Evolutionary conservation across 2,113 vertebrate species (phyloP).

Genomic region (Bos taurus): DNA sequence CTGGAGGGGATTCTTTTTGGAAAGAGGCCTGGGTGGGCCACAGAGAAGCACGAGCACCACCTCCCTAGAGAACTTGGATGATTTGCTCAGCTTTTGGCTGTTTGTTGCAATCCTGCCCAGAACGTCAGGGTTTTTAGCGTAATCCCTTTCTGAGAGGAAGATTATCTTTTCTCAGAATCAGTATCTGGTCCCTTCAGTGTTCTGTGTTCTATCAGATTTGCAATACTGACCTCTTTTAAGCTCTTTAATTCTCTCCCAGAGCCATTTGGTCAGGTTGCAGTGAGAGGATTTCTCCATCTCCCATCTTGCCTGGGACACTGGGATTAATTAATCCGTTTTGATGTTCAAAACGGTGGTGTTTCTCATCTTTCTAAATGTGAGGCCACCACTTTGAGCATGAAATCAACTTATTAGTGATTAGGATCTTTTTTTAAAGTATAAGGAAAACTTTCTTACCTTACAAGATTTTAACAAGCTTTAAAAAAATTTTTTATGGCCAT

Average conservation of each 20-base stretch:
- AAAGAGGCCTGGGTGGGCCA: background rate
- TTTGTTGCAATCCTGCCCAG: background rate
- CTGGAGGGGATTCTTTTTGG: background rate
- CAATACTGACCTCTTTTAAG: background rate
- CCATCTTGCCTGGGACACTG: background rate
- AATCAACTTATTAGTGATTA: constrained; percentile 34
- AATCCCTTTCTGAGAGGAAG: constrained; percentile 5
- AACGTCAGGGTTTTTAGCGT: background rate
- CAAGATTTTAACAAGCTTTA: constrained; percentile 43
- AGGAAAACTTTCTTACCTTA: constrained; percentile 28
- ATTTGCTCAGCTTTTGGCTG: background rate
- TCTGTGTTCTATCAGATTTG: background rate
- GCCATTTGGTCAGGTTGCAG: background rate
- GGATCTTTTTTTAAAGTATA: constrained; percentile 57
- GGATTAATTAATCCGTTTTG: background rate
- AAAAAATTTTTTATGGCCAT: constrained; percentile 45
- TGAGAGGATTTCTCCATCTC: background rate
- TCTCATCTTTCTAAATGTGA: constrained; percentile 23
- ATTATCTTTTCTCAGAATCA: constrained; percentile 11
- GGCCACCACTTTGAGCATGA: constrained; percentile 8
- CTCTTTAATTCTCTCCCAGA: background rate
- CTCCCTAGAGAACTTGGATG: background rate
- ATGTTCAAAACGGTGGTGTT: background rate
- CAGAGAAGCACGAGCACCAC: background rate
- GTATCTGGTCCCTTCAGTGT: background rate